A percentile compares a stretch with the other conserved stretches of the same genome.
Conservation (phyloP, 2,888 invertebrate genomes). For the Plebejus argus region DNA sequence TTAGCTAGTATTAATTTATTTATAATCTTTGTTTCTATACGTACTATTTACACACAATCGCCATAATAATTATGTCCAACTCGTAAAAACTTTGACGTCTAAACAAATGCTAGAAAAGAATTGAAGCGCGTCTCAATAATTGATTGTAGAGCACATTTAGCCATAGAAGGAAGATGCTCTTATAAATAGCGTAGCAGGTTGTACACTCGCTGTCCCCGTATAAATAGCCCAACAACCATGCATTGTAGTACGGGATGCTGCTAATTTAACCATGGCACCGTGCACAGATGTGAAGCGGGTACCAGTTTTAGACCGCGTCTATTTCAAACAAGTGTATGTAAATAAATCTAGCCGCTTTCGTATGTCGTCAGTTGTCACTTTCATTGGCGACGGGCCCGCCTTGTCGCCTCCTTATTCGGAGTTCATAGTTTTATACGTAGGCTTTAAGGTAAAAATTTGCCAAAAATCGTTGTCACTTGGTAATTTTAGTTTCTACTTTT, state of each 20-base stretch:
- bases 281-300: conserved; percentile 68
- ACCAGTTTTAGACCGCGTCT: conserved; percentile 75
- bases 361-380: conserved; percentile 47
- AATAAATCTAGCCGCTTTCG: conserved; percentile 79
- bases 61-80: conserved; percentile 38
- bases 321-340: conserved; percentile 71
- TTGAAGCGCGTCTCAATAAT: conserved; percentile 56
- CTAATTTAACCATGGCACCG: background rate
- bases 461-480: too few relatives aligned
- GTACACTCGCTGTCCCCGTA: conserved; percentile 40
- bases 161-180: conserved; percentile 73
- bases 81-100: conserved; percentile 45
- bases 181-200: conserved; percentile 71
- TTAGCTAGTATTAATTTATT: background rate
- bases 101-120: conserved; percentile 60
- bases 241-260: background rate
- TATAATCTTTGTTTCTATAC: background rate
- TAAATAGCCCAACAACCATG: background rate
- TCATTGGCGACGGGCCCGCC: conserved; percentile 44
- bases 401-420: conserved; percentile 43
- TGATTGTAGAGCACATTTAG: conserved; percentile 60
- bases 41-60: background rate
- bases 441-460: conserved; percentile 29
- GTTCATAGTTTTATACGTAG: background rate
- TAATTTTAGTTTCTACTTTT: too few relatives aligned